Base-by-base conservation (phyloP, 92 coral and sea anemone genomes). In the Nematostella vectensis region DNA sequence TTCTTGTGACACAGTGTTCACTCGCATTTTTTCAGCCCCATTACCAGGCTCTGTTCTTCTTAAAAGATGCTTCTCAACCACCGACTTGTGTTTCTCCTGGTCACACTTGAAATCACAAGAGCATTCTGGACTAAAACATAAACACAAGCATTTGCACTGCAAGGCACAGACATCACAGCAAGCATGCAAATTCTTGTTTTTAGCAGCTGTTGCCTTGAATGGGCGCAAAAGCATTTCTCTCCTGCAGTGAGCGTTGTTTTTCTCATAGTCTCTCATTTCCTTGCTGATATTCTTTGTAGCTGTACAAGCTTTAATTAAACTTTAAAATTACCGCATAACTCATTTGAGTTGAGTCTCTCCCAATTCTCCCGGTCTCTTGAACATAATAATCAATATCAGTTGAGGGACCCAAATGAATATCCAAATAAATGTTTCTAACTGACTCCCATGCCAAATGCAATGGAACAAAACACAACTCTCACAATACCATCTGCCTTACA, bases 371-470 rank as follows among this genome's bases (percentile, higher is more conserved):
- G 17, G 63, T 49, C 30, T 82, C 88, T 49, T 81, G 83, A 0
- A 81, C 31, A 25, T 81, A 81, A 25, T 76, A 74, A 47, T 76
- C 83, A 2, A 81, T 27, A 8, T 27, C 70, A 24, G 45, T 13
- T 2, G 87, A 79, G 0, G 87, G 87, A 1, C 81, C 87, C 10
- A 81, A 0, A 38, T 81, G 88, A 21, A 80, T 20, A 1, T 19
- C 73, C 1, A 71, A 13, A 19, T 64, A 42, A 0, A 27, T 53
- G 21, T 29, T 43, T 44, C 42, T 81, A 1, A 71, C 75, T 38
- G 71, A 78, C 59, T 0, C 80, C 80, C 85, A 78, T 78, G 0
- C 80, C 85, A 71, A 78, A 78, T 0, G 85, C 85, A 11, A 78
- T 65, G 0, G 85, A 10, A 22, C 80, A 72, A 22, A 78, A 65